These are phyloP conservation scores for Acanthosoma haemorrhoidale DNA, from an alignment of 2,888 invertebrate genomes.

Conservation along the genomic window DNA sequence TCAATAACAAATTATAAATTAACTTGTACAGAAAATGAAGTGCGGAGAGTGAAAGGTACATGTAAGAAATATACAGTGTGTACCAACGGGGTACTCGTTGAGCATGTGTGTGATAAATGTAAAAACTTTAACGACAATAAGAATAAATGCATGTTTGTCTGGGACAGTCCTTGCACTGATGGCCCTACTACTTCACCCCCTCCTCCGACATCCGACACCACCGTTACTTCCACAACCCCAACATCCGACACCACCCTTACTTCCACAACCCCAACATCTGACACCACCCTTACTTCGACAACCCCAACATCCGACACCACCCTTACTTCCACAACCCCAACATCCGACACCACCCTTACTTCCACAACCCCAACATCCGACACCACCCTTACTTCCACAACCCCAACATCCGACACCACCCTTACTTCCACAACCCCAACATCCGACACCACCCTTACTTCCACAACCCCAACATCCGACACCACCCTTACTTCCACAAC, in stretches of 20 bases:
- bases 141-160: neutral
- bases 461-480: neutral
- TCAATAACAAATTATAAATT: neutral
- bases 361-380: neutral
- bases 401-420: neutral
- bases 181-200: neutral
- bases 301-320: neutral
- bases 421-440: neutral
- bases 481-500: neutral
- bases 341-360: neutral
- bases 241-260: neutral
- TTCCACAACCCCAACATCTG: neutral
- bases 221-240: neutral
- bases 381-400: neutral
- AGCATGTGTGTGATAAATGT: neutral
- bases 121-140: neutral
- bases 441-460: neutral
- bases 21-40: neutral
- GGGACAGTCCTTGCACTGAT: neutral
- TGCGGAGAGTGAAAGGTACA: neutral
- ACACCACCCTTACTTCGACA: neutral
- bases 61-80: slow-evolving; percentile 5
- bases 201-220: neutral
- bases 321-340: neutral
- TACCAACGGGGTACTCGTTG: neutral